Conservation (phyloP, 2,888 invertebrate species). For the Andricus quercusramuli region DNA sequence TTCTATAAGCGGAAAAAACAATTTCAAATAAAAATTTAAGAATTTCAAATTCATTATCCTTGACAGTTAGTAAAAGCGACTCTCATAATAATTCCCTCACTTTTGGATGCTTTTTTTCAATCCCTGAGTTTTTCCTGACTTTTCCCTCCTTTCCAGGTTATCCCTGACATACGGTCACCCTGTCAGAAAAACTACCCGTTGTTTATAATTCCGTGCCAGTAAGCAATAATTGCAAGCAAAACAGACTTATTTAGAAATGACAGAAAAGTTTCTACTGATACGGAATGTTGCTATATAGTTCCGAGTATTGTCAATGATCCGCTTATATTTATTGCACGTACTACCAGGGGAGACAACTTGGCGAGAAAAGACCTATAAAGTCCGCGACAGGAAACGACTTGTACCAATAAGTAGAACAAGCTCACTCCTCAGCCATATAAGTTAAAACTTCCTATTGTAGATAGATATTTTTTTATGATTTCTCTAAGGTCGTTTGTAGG, state of each 20-base stretch:
- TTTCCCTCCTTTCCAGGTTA: too few relatives aligned
- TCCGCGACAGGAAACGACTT: conserved; percentile 34
- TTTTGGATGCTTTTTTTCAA: too few relatives aligned
- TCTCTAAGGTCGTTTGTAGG: conserved; percentile 25
- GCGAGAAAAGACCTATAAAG: conserved; percentile 41
- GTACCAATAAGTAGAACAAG: conserved; percentile 31
- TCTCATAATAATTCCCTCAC: too few relatives aligned
- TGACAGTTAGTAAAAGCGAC: too few relatives aligned
- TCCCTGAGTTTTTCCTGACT: too few relatives aligned
- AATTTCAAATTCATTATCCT: too few relatives aligned
- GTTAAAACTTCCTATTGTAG: conserved; percentile 40
- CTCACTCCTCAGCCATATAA: conserved; percentile 22
- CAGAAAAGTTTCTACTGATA: not conserved
- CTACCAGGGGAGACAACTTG: conserved; percentile 19
- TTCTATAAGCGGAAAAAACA: too few relatives aligned
- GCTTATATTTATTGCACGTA: conserved; percentile 38
- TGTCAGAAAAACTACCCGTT: not conserved
- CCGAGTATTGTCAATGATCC: conserved; percentile 27
- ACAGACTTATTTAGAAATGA: not conserved
- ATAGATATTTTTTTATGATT: conserved; percentile 26
- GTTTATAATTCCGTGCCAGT: not conserved
- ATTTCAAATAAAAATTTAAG: too few relatives aligned
- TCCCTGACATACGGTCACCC: too few relatives aligned
- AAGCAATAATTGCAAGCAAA: not conserved
- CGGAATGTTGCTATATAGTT: conserved; percentile 28